Evolutionary conservation across 2,888 invertebrate genomes (phyloP).

Genomic region (Nysson spinosus): DNA sequence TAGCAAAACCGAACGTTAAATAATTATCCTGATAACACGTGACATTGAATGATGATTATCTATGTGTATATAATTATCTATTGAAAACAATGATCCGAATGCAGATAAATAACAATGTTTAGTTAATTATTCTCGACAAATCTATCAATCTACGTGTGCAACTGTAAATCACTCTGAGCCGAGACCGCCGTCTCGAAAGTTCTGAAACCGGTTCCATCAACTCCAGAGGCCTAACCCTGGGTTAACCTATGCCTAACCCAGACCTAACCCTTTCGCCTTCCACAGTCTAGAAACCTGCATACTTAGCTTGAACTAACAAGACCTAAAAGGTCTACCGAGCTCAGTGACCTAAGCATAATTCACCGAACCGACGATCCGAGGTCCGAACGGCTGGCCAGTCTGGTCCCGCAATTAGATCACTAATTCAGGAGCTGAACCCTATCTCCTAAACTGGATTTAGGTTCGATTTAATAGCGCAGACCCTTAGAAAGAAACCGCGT

Average conservation of each 20-base stretch:
- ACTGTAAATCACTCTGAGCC: conserved; percentile 24
- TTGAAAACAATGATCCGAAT: neutral
- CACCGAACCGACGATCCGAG: neutral
- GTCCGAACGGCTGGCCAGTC: neutral
- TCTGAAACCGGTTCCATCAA: conserved; percentile 34
- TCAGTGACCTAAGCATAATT: conserved; percentile 8
- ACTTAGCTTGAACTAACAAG: neutral
- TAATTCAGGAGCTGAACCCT: neutral
- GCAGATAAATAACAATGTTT: conserved; percentile 11
- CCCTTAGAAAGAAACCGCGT: too few species aligned
- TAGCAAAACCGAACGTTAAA: too few species aligned
- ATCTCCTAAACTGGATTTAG: neutral
- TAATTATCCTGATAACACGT: too few species aligned
- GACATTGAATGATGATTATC: too few species aligned
- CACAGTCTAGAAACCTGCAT: conserved; percentile 11
- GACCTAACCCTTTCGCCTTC: conserved; percentile 25
- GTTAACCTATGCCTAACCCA: conserved; percentile 29
- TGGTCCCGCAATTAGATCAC: neutral
- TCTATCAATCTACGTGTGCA: conserved; percentile 24
- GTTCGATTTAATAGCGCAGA: too few species aligned
- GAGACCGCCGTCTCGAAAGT: conserved; percentile 4
- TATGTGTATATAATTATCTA: neutral
- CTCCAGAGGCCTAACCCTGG: conserved; percentile 24
- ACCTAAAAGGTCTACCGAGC: neutral
- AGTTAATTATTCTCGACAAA: conserved; percentile 16